Evolutionary conservation across 2,113 vertebrate genomes (phyloP).

Genomic region (Varanus salvator): DNA sequence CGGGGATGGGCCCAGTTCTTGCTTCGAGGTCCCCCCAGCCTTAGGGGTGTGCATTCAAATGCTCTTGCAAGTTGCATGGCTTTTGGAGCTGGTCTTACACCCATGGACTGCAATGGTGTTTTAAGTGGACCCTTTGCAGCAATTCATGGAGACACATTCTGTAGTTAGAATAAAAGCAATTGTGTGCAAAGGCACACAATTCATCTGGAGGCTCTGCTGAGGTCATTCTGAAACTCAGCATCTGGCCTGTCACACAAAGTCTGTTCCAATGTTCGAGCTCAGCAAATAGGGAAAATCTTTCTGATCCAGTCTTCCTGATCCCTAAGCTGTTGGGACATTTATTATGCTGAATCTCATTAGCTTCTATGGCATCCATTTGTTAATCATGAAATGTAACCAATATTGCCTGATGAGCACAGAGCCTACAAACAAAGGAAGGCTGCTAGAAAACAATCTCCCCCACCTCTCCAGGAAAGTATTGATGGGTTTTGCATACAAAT

Average conservation of each 20-base stretch:
- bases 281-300: constrained; percentile 36
- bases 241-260: background rate
- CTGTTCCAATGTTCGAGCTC: constrained; percentile 42
- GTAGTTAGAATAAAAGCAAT: background rate
- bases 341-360: constrained; percentile 4
- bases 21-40: background rate
- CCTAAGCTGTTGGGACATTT: constrained; percentile 22
- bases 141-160: constrained; percentile 30
- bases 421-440: background rate
- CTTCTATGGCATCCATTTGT: constrained; percentile 29
- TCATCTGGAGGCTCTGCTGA: constrained; percentile 32
- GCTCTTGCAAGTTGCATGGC: no score
- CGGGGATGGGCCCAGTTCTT: background rate
- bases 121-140: background rate
- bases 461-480: background rate
- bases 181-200: constrained; percentile 15
- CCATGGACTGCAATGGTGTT: no score
- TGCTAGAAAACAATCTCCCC: background rate
- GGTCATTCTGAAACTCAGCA: constrained; percentile 33
- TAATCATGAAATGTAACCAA: constrained; percentile 31
- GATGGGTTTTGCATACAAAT: background rate
- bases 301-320: background rate
- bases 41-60: background rate
- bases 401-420: constrained; percentile 3
- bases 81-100: background rate